Base-by-base conservation (phyloP, 2,797 vertebrate species). In the Columba guinea region DNA sequence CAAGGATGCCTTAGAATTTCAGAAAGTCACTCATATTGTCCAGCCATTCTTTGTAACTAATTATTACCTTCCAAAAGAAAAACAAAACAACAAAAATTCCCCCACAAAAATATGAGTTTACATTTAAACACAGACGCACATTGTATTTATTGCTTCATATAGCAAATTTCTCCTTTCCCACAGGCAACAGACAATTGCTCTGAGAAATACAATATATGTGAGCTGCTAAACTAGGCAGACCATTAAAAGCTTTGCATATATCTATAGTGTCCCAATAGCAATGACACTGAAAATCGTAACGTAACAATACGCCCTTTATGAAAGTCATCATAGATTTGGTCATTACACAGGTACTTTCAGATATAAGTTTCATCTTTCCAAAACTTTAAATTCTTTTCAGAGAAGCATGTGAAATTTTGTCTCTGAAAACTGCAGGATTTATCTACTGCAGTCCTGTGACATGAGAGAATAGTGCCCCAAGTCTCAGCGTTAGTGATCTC, bases 41-140 rank as follows among this genome's bases (percentile, higher is more conserved):
- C 94, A 95, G 49, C 17, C 18, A 27, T 51, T 60, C 22, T 78
- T 94, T n/a, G 22, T 39, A 70, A 90, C 78, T 90, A 91, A 68
- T 67, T 55, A 64, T 46, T 74, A 91, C 27, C 70, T 93, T 85
- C 62, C 7, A 83, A 84, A 67, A 32, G 12, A 51, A 77, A 76
- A 80, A 23, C 80, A 52, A 65, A 76, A 80, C 46, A 24, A 35
- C 70, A 46, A 41, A 84, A 46, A 19, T 20, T 20, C 44, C 44
- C 44, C 44, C 90, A 90, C 51, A 70, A 94, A 95, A 73, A 81
- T 83, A 91, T 84, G 83, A 87, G 48, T 95, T 95, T 82, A 84
- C 21, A 85, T 84, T 82, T 84, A 84, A 95, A 94, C 27, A 81
- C 59, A 53, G 44, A 73, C 94, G 41, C 46, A 56, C 13, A 53